These are phyloP conservation scores for Styela clava DNA, from an alignment of 23 tunicate genomes.

Conservation along the genomic window DNA sequence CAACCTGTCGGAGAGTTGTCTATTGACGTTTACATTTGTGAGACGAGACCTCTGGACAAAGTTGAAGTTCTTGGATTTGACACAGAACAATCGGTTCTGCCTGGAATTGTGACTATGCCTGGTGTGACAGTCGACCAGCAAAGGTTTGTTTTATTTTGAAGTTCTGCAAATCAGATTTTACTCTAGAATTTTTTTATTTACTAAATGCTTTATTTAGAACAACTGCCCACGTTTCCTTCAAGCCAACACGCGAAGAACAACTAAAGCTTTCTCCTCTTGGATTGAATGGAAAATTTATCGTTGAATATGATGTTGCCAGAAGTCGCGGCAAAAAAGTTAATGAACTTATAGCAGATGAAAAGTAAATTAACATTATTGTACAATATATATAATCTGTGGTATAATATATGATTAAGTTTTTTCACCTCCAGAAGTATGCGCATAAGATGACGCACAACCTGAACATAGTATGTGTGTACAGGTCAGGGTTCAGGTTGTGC, in stretches of 20 bases:
- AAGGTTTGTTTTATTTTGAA: not conserved
- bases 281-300: conserved; percentile 37
- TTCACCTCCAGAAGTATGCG: no score
- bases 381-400: no score
- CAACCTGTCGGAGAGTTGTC: conserved; percentile 43
- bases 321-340: not conserved
- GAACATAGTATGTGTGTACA: no score
- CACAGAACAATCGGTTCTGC: conserved; percentile 35
- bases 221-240: conserved; percentile 31
- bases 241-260: conserved; percentile 39
- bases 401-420: no score
- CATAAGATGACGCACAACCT: no score
- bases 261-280: conserved; percentile 40
- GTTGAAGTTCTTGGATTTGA: conserved; percentile 39
- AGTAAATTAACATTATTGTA: no score
- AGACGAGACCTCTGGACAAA: conserved; percentile 2
- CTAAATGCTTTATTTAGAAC: not conserved
- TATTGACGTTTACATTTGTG: conserved; percentile 35
- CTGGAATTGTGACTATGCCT: conserved; percentile 27
- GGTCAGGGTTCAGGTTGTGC: no score
- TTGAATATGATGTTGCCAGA: conserved; percentile 40
- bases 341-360: conserved; percentile 4
- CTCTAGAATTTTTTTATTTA: not conserved
- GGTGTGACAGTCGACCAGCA: conserved; percentile 22
- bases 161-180: not conserved